Evolutionary conservation across 2,888 invertebrate genomes (phyloP).

Genomic region (Zelleria hepariella): DNA sequence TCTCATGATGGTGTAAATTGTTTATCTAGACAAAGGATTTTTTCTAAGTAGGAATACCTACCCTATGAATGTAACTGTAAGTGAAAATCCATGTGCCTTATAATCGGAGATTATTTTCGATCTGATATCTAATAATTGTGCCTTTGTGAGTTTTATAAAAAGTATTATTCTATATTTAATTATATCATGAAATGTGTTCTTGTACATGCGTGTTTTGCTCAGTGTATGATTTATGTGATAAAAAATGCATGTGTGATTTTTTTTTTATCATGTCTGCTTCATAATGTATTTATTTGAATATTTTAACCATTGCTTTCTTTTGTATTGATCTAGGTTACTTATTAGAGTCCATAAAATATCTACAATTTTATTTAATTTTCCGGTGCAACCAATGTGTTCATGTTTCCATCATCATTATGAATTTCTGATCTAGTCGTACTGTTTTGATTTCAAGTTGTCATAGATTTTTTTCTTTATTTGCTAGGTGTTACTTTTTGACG

Average conservation of each 20-base stretch:
- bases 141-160: conserved; percentile 24
- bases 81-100: conserved; percentile 53
- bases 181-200: not conserved
- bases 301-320: not conserved
- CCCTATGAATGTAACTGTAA: not conserved
- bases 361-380: too few relatives aligned
- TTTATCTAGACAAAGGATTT: too few relatives aligned
- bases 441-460: not conserved
- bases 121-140: conserved; percentile 46
- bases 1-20: too few relatives aligned
- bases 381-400: not conserved
- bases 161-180: conserved; percentile 4
- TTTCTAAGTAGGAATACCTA: not conserved
- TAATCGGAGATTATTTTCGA: conserved; percentile 48
- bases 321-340: not conserved
- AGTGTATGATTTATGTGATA: not conserved
- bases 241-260: not conserved
- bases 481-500: not conserved
- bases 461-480: not conserved
- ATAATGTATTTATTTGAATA: not conserved
- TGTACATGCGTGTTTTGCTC: not conserved
- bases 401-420: not conserved
- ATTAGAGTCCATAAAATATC: too few relatives aligned
- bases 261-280: not conserved
- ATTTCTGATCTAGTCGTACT: not conserved